Evolutionary conservation across 2,888 invertebrate genomes (phyloP), one percentile per base, ranked within the genome.

Genomic region (Crepidodera aurea): DNA sequence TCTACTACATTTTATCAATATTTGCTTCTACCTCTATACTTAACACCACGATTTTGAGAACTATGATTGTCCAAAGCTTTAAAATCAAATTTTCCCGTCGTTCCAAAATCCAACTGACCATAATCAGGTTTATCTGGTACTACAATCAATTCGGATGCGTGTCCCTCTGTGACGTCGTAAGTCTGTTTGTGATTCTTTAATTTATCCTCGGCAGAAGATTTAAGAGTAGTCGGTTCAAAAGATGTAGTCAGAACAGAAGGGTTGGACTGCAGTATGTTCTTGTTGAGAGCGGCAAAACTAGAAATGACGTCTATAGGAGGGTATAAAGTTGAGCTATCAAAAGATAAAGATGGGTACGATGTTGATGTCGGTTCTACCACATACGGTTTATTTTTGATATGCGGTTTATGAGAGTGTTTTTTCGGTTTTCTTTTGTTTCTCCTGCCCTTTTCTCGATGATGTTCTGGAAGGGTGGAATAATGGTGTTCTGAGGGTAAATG

Each of bases 81-180:
- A 13, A 34, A 29, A 6, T 19, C n/a, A 29, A 27, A 50, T 42
- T 46, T 57, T 5, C 27, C 19, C n/a, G 19, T 18, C 0, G 15
- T 18, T 13, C 16, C 12, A 7, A 40, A 40, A 10, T 51, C 32
- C 4, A 48, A 15, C 5, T 16, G n/a, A 48, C 34, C 25, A 22
- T 10, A 13, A 12, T 37, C 46, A 12, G 34, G 12, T 8, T 55
- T 55, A 46, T 65, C 65, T 7, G 65, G 65, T 19, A 61, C 18
- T 7, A 55, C 22, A 40, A 65, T 57, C 15, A 55, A 39, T 15
- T 48, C 58, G 1, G 59, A 44, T 6, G 46, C 40, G 7, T 25
- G 25, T 16, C 56, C 32, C 27, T 60, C 65, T n/a, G 37, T 46
- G 2, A 56, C 57, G 8, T 61, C 63, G 25, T 65, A 65, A 44